phyloP scores from a whole-genome alignment of 2,888 invertebrate genomes.

The Papilio protenor region DNA sequence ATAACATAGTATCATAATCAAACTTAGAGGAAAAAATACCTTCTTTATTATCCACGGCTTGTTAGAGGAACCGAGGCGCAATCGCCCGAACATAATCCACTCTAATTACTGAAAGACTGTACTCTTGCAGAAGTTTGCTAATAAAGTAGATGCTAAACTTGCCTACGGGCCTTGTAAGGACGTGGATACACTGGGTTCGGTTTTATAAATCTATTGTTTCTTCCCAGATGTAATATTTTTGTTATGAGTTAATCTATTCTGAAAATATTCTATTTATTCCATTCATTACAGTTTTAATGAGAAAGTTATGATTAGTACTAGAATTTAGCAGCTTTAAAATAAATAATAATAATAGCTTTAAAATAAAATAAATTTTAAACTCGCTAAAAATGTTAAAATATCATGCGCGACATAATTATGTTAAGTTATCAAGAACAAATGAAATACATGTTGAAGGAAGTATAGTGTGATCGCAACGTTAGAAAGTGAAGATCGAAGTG shows the following conservation, averaged over 20 bases:
- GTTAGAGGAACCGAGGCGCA: constrained; percentile 59
- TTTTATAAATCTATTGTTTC: neutral
- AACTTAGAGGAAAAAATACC: constrained; percentile 14
- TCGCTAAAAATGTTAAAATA: neutral
- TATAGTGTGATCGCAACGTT: constrained; percentile 54
- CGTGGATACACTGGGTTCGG: neutral
- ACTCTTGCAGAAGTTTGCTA: constrained; percentile 78
- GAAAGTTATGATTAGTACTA: neutral
- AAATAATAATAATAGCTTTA: neutral
- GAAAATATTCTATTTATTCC: neutral
- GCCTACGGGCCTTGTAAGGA: constrained; percentile 34
- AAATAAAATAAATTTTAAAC: neutral
- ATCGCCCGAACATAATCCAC: constrained; percentile 75
- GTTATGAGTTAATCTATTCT: neutral
- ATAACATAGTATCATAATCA: neutral
- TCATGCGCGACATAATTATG: no score
- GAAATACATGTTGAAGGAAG: neutral
- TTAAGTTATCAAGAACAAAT: neutral
- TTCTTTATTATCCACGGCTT: constrained; percentile 28
- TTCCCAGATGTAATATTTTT: neutral
- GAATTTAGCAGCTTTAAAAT: neutral
- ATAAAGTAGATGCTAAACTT: constrained; percentile 79
- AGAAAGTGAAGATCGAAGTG: constrained; percentile 66
- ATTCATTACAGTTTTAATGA: neutral
- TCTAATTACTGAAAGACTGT: constrained; percentile 79